Base-by-base conservation (phyloP, 2,888 invertebrate genomes). In the Scaeva pyrastri region DNA sequence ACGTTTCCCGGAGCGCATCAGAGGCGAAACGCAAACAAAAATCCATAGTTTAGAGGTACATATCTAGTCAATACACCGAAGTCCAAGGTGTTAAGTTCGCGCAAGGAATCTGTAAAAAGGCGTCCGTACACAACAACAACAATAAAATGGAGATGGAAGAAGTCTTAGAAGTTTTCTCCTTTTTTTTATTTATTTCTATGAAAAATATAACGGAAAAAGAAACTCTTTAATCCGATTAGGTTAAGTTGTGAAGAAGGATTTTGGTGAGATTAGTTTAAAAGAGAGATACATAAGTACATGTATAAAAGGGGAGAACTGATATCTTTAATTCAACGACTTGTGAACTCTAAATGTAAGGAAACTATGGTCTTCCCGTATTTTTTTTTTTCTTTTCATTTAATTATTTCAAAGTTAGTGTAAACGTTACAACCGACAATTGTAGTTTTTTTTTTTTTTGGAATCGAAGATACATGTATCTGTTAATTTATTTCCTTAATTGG, bases 221-320 rank as follows among this genome's bases (percentile, higher is more conserved):
- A 75, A 66, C 64, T 55, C 50, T 71, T 55, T 80, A 85, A 85
- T 79, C 79, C 84, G 84, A 85, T 85, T 80, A 85, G 79, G 84
- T 60, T 76, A 72, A 79, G 84, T 76, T 79, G 52, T 16, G 60
- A 68, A 80, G 50, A 76, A 68, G 84, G 76, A 85, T 85, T 79
- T 72, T 39, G 71, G 75, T 75, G 39, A 45, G 84, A 75, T 84
- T 79, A 75, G 14, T 41, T 39, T 60, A 60, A 10, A 68, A 43
- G 19, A 12, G 68, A 39, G 31, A 7, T 31, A 50, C 45, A 64
- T 26, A 7, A 12, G 19, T 43, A 43, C n/a, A 16, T 2, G 1
- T 58, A 19, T 12, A 60, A 60, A 70, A 43, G 36, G 43, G 10
- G 43, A 62, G 62, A 41, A 66, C 31, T 50, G 58, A 82, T 70